These are phyloP conservation scores for Drosophila cyrtoloma DNA, from an alignment of 2,888 invertebrate species.

Conservation along the genomic window DNA sequence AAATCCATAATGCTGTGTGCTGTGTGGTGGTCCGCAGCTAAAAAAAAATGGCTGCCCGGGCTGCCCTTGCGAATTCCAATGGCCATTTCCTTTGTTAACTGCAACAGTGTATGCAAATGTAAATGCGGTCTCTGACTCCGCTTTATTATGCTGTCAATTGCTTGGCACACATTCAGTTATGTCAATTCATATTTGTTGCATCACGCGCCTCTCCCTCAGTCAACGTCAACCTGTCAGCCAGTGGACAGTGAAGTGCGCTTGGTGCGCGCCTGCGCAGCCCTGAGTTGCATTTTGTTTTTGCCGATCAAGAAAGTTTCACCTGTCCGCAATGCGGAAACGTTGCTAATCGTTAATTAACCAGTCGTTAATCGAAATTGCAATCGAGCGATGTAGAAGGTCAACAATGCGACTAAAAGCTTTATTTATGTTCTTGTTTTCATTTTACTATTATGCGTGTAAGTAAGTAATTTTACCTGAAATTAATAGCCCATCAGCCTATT, in stretches of 20 bases:
- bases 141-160: slow-evolving; percentile 46
- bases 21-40: slow-evolving; percentile 1
- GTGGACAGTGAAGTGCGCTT: slow-evolving; percentile 12
- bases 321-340: slow-evolving; percentile 69
- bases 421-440: not conserved
- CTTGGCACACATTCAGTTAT: slow-evolving; percentile 55
- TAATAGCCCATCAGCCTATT: slow-evolving; percentile 17
- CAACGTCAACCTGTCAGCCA: slow-evolving; percentile 37
- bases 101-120: slow-evolving; percentile 17
- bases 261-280: slow-evolving; percentile 51
- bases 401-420: slow-evolving; percentile 30
- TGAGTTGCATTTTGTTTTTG: slow-evolving; percentile 45
- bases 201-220: slow-evolving; percentile 47
- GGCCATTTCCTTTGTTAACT: slow-evolving; percentile 28
- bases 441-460: not conserved
- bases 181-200: slow-evolving; percentile 59
- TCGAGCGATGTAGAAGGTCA: slow-evolving; percentile 46
- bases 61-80: slow-evolving; percentile 39
- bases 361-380: slow-evolving; percentile 28
- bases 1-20: slow-evolving; percentile 13
- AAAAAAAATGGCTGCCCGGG: not conserved
- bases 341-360: slow-evolving; percentile 9
- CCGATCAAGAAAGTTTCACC: slow-evolving; percentile 64
- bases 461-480: not conserved
- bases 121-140: slow-evolving; percentile 34